Evolutionary conservation across 37 sponge, comb jelly and placozoan genomes (phyloP), one percentile per base, ranked within the genome.

Genomic region (Halichondria panicea): DNA sequence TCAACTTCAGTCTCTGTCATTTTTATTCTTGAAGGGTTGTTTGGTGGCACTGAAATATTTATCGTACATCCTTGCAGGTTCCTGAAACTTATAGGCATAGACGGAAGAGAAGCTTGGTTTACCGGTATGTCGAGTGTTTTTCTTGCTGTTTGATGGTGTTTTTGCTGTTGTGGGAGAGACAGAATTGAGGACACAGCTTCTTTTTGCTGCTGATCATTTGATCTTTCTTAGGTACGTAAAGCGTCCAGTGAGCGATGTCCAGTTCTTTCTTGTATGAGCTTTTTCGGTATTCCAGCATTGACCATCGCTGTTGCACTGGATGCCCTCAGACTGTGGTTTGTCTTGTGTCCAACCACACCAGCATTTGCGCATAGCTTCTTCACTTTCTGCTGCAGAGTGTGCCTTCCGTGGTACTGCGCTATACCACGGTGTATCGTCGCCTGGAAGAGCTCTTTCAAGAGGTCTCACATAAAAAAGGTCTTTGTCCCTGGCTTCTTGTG

Each of bases 401-500:
- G 43, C 19, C 18, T 69, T 9, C 67, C 67, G 7, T 9, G 67
- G 67, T n/a, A 34, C 40, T 2, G 50, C 70, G 18, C 31, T 42
- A 19, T 69, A 69, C 48, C 48, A 69, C 4, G 19, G 27, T 8
- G 48, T 4, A 69, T 69, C 50, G 24, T 4, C 46, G 41, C 48
- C 27, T 8, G 5, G 22, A 43, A 3, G 8, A 11, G 21, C 36
- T 12, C 4, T 4, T 2, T 41, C 46, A 12, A 69, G 50, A 31
- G 70, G 70, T 6, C 46, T 22, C 4, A 69, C 43, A 19, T 69
- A 69, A 41, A 69, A 69, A 6, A 41, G n/a, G 31, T 69, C 70
- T 44, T 41, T 69, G 4, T 69, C 70, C 46, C 6, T 19, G 24
- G 70, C 70, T 69, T 69, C 50, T 43, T 24, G n/a, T 69, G 70